Percentiles rank a stretch among this genome's conserved stretches.
Conservation (phyloP, 1,140 invertebrate species). For the Habropoda laboriosa region DNA sequence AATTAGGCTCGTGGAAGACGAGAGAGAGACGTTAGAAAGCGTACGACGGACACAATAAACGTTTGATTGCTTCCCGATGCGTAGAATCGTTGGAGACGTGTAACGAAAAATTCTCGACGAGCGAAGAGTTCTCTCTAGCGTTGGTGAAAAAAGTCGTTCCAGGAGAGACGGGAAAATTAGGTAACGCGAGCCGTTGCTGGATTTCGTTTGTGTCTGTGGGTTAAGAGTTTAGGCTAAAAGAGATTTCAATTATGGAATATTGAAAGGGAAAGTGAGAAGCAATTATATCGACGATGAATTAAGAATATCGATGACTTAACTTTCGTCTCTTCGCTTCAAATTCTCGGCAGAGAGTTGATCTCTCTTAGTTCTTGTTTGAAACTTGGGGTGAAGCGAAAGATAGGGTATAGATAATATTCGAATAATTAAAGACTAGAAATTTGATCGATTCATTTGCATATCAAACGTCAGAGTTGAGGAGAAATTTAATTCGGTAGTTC, state of each 20-base stretch:
- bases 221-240: neutral
- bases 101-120: neutral
- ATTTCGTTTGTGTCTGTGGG: neutral
- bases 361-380: too few species aligned
- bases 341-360: too few species aligned
- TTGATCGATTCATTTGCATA: too few species aligned
- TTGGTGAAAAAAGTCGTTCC: neutral
- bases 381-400: too few species aligned
- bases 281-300: neutral
- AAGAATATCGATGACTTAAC: too few species aligned
- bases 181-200: neutral
- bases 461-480: too few species aligned
- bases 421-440: too few species aligned
- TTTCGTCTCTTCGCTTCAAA: neutral
- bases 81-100: neutral
- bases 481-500: too few species aligned
- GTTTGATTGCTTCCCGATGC: constrained; percentile 18
- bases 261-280: neutral
- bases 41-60: constrained; percentile 22
- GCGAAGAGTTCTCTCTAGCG: neutral
- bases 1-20: constrained; percentile 45
- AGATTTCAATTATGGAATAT: too few species aligned
- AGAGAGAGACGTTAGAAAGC: constrained; percentile 38
- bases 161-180: neutral
- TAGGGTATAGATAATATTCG: too few species aligned